Evolutionary conservation across 1,140 invertebrate genomes (phyloP), one percentile per base, ranked within the genome.

Genomic region (Meteorus sp.): DNA sequence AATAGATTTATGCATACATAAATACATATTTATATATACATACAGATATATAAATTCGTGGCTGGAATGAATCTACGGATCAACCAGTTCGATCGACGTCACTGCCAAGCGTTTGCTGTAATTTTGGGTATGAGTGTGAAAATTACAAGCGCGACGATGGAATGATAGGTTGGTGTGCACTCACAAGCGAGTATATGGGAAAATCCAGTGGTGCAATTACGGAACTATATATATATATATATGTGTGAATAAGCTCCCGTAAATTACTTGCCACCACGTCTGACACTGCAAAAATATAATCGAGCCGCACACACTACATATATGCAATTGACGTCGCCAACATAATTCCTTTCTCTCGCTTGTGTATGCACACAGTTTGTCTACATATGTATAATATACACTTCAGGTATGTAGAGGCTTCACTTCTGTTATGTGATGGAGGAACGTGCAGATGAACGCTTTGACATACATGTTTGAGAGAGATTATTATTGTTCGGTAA

Each of bases 251-350:
- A 15, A 13, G n/a, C n/a, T n/a, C 65, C 69, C 69, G 68, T 76
- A 72, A 76, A 74, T 75, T 70, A 73, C 61, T 60, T 59, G 44
- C 50, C 58, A 55, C 64, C 33, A 19, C 55, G 57, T 61, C 56
- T 54, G 57, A 66, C 60, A 59, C 57, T 53, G 61, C 59, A 55
- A 60, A 60, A 39, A 39, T 39, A 56, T 56, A 60, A 60, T 60
- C 59, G 59, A 60, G 55, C 31, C 31, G 29, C 56, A n/a, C n/a
- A n/a, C n/a, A n/a, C n/a, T n/a, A n/a, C n/a, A n/a, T n/a, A n/a
- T n/a, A 63, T 71, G 67, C 64, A 59, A 63, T 61, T 69, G 69
- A 71, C 69, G 64, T 60, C 27, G n/a, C n/a, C 52, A 53, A 56
- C 56, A 56, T 60, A 55, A 47, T 50, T 47, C 51, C 20, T 22